Evolutionary conservation across 1,140 invertebrate genomes (phyloP), one percentile per base, ranked within the genome.

Genomic region (Phortica variegata): DNA sequence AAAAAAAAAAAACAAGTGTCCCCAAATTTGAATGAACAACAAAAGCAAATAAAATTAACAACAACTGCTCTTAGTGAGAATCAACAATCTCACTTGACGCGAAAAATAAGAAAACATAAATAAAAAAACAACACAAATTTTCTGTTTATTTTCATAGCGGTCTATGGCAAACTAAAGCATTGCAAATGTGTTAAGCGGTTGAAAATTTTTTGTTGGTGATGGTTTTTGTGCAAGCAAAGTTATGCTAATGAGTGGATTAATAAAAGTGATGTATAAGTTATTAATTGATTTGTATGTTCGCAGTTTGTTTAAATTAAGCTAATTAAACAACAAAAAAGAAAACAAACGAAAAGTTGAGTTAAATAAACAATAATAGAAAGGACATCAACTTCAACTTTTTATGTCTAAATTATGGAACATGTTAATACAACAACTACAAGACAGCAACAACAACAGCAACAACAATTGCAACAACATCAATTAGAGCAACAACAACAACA

Each of bases 341-440:
- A 33, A 46, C 10, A 32, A 31, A 9, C 18, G 34, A 33, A 29
- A 26, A 18, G 23, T 39, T 29, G 29, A 32, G 49, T 40, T 41
- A 46, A 49, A 42, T 33, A 23, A 43, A 54, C 47, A 42, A 52
- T 45, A 41, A 45, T 13, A 58, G 66, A 43, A 63, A 62, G 60
- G 42, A 37, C 34, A 26, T 52, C 23, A 19, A 39, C 44, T 51
- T 51, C 58, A 47, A 44, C 53, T 42, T 38, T 32, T 43, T 55
- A 37, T 56, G 52, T 58, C 55, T 69, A 58, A 68, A 73, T 65
- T 68, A 73, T 73, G 70, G 70, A 73, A 70, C 60, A 70, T 73
- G 62, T 70, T 56, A 73, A 70, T 60, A 60, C 56, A 55, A 65
- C 61, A 49, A 62, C 49, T 49, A 47, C 58, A 33, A 59, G 49